phyloP scores from a whole-genome alignment of 2,113 vertebrate genomes.

The Prunella fulvescens region DNA sequence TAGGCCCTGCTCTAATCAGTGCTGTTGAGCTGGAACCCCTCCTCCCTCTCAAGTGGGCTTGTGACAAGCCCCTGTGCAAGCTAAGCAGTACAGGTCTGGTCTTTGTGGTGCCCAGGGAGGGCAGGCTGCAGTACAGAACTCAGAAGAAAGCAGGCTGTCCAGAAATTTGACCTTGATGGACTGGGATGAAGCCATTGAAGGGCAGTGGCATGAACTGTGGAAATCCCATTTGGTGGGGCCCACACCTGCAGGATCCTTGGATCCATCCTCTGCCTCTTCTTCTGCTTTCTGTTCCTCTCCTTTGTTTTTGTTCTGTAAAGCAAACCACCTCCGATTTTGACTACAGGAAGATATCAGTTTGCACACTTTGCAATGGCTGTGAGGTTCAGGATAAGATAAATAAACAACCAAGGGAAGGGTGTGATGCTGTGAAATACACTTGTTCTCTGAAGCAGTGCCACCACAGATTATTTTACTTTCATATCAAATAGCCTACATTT shows the following conservation, averaged over 20 bases:
- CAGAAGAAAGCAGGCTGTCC: not conserved
- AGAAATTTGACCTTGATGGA: not conserved
- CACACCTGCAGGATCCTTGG: not conserved
- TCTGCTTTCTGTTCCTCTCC: not conserved
- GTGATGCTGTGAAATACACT: not conserved
- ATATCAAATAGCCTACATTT: not conserved
- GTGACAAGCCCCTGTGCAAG: not conserved
- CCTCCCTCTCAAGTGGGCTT: not conserved
- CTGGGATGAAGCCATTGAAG: accelerated
- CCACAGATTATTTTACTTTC: not conserved
- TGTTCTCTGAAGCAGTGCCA: not conserved
- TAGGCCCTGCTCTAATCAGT: not conserved
- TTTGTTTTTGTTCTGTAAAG: not conserved
- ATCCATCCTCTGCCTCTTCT: not conserved
- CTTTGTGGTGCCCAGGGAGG: not conserved
- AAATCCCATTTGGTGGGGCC: not conserved
- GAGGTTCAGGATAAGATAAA: not conserved
- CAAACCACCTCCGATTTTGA: not conserved
- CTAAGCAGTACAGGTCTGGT: not conserved
- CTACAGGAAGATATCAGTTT: not conserved
- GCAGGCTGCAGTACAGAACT: not conserved
- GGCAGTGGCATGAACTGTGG: not conserved
- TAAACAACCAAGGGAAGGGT: not conserved
- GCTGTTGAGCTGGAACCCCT: not conserved
- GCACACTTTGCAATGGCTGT: not conserved